Conservation (phyloP, 2,113 vertebrate species). For the Girardinichthys multiradiatus region DNA sequence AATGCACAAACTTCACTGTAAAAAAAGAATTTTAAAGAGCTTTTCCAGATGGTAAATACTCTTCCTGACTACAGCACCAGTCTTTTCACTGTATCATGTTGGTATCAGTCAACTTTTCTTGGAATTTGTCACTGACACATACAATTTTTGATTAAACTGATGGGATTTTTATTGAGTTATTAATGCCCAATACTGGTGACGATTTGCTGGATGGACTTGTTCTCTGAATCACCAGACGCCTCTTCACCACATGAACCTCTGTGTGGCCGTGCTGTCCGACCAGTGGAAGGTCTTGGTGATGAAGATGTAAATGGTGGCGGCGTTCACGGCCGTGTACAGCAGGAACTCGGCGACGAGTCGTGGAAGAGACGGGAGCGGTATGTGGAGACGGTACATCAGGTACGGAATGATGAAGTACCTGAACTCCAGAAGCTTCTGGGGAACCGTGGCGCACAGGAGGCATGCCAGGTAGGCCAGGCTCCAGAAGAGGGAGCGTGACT, state of each 20-base stretch:
- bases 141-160: background rate
- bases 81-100: background rate
- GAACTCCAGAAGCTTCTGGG: slow-evolving; percentile 96
- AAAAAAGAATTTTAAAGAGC: no score
- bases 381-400: slow-evolving; percentile 91
- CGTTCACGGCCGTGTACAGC: slow-evolving; percentile 86
- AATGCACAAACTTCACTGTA: background rate
- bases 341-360: slow-evolving; percentile 86
- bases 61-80: background rate
- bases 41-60: background rate
- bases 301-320: slow-evolving; percentile 88
- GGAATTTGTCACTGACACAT: background rate
- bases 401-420: slow-evolving; percentile 97
- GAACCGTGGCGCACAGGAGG: slow-evolving; percentile 83
- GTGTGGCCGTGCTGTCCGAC: slow-evolving; percentile 85
- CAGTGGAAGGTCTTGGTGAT: slow-evolving; percentile 90
- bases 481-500: slow-evolving; percentile 90
- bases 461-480: slow-evolving; percentile 86
- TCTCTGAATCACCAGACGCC: background rate
- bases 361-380: slow-evolving; percentile 83
- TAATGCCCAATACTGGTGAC: background rate
- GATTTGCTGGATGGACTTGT: background rate
- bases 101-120: background rate
- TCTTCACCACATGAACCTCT: slow-evolving; percentile 96
- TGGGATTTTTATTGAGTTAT: background rate